phyloP scores from a whole-genome alignment of 92 coral and sea anemone species.

The Umimayanthus kanabou region DNA sequence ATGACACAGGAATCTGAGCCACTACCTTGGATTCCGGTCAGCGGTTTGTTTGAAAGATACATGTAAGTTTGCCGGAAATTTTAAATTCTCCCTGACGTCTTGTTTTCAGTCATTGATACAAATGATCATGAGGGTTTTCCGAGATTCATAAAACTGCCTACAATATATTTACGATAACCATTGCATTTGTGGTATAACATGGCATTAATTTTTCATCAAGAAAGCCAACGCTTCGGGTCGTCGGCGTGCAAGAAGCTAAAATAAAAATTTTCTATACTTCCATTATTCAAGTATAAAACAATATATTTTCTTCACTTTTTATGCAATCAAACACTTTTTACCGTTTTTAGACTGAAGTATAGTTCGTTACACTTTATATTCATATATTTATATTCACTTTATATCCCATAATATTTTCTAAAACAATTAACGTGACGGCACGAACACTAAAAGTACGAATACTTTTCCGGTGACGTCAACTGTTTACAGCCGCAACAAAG shows the following conservation, averaged over 20 bases:
- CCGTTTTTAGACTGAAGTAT: too few species aligned
- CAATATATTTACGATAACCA: slow-evolving; percentile 23
- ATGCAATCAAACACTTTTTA: too few species aligned
- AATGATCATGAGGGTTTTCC: too few species aligned
- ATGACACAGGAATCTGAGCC: slow-evolving; percentile 35
- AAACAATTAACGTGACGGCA: background rate
- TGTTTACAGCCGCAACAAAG: background rate
- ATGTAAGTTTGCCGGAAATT: background rate
- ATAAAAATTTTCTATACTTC: too few species aligned
- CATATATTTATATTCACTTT: too few species aligned
- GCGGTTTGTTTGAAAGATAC: slow-evolving; percentile 2
- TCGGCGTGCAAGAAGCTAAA: background rate
- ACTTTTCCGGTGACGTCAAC: background rate
- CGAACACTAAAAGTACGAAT: background rate
- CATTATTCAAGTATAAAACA: too few species aligned
- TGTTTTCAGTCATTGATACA: background rate
- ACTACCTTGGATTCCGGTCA: slow-evolving; percentile 27
- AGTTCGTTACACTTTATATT: background rate
- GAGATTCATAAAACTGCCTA: background rate
- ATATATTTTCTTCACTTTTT: too few species aligned
- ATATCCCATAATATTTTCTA: too few species aligned
- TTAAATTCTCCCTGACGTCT: background rate
- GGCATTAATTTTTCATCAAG: background rate
- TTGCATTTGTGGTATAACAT: slow-evolving; percentile 2
- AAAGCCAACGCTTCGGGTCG: background rate